These are phyloP conservation scores for Achatina immaculata DNA, from an alignment of 1,140 invertebrate genomes.

Conservation along the genomic window DNA sequence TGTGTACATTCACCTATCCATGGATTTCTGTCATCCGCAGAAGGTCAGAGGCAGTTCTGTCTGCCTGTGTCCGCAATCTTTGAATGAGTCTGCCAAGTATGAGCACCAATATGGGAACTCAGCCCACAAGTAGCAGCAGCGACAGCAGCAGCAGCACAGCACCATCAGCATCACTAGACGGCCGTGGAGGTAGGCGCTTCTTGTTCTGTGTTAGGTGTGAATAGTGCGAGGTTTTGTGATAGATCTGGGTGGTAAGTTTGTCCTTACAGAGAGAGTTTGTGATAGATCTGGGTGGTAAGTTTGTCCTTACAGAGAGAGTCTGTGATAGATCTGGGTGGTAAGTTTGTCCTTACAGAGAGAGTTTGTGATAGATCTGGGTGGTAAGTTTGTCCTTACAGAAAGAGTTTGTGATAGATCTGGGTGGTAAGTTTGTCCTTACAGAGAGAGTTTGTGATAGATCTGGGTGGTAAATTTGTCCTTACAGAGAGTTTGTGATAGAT, in stretches of 20 bases:
- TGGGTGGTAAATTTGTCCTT: neutral
- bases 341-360: too few species aligned
- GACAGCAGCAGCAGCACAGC: slow-evolving; percentile 15
- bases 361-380: too few species aligned
- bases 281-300: neutral
- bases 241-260: neutral
- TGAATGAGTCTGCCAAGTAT: slow-evolving; percentile 5
- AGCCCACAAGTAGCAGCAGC: neutral
- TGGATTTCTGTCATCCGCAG: neutral
- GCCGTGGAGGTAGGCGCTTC: neutral
- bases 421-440: too few species aligned
- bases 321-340: neutral
- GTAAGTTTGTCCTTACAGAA: too few species aligned
- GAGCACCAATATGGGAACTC: slow-evolving; percentile 19
- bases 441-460: neutral
- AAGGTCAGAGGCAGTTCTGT: neutral
- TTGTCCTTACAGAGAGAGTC: neutral
- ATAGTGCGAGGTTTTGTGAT: neutral
- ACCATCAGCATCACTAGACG: neutral
- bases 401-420: too few species aligned
- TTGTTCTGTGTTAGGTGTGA: neutral
- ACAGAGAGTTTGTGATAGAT: neutral
- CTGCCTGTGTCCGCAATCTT: neutral
- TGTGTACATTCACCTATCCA: neutral
- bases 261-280: neutral